Evolutionary conservation across 2,888 invertebrate species (phyloP).

Genomic region (Acrobasis repandana): DNA sequence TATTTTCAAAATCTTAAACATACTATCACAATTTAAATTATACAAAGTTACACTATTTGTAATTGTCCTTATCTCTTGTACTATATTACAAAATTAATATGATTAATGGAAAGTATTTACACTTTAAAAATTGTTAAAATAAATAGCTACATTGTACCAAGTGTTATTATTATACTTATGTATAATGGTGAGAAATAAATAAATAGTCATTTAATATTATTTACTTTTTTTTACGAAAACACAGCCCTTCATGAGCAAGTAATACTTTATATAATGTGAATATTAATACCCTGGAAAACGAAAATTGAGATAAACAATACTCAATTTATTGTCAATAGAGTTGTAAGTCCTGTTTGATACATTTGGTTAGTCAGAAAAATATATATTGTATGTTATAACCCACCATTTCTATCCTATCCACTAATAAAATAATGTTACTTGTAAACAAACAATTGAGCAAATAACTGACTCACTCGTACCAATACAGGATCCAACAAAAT

Average conservation of each 20-base stretch:
- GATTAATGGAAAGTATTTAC: not conserved
- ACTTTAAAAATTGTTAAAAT: not conserved
- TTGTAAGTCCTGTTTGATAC: too few species aligned
- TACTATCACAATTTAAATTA: conserved; percentile 56
- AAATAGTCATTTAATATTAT: too few species aligned
- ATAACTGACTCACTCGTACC: too few species aligned
- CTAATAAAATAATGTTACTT: not conserved
- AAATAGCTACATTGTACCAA: not conserved
- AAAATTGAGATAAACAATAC: too few species aligned
- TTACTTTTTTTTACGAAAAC: not conserved
- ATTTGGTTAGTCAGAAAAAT: not conserved
- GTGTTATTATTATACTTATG: not conserved
- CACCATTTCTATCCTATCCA: not conserved
- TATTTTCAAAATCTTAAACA: conserved; percentile 44
- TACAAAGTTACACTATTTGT: conserved; percentile 7
- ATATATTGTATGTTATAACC: not conserved
- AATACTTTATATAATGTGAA: not conserved
- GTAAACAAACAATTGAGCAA: not conserved
- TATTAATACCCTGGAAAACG: too few species aligned
- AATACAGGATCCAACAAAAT: too few species aligned
- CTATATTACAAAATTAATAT: conserved; percentile 3
- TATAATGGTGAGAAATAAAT: too few species aligned
- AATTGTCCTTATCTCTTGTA: not conserved
- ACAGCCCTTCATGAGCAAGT: not conserved
- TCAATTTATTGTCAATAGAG: too few species aligned